phyloP scores from a whole-genome alignment of 1,140 invertebrate genomes.

The Drosophila ogumai region DNA sequence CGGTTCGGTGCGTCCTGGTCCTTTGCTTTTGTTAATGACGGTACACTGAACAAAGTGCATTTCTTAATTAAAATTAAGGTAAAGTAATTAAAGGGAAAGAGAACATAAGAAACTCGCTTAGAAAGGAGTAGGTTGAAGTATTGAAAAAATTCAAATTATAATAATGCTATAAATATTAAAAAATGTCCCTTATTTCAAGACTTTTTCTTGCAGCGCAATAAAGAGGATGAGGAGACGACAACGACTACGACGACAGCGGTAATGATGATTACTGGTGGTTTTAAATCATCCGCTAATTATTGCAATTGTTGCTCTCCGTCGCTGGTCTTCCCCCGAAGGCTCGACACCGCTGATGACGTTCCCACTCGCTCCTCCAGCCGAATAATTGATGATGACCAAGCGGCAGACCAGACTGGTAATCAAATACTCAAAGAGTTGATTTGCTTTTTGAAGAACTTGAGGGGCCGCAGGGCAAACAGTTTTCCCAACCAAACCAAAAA shows the following conservation, averaged over 20 bases:
- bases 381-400: slow-evolving; percentile 75
- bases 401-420: slow-evolving; percentile 56
- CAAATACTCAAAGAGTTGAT: slow-evolving; percentile 74
- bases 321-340: slow-evolving; percentile 1
- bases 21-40: slow-evolving; percentile 68
- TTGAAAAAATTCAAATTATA: no score
- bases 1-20: slow-evolving; percentile 17
- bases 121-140: no score
- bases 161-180: no score
- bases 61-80: not conserved
- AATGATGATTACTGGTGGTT: slow-evolving; percentile 83
- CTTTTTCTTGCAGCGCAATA: slow-evolving; percentile 3
- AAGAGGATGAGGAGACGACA: slow-evolving; percentile 7
- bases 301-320: slow-evolving; percentile 71
- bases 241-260: slow-evolving; percentile 65
- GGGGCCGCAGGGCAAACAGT: slow-evolving; percentile 52
- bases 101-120: not conserved
- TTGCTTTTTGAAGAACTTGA: slow-evolving; percentile 50
- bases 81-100: not conserved
- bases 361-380: slow-evolving; percentile 21
- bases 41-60: slow-evolving; percentile 7
- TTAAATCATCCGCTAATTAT: slow-evolving; percentile 83
- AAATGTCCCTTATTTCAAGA: no score
- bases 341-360: slow-evolving; percentile 50
- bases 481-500: slow-evolving; percentile 12